Evolutionary conservation across 2,113 vertebrate genomes (phyloP), one percentile per base, ranked within the genome.

Genomic region (Catharus fuscescens): DNA sequence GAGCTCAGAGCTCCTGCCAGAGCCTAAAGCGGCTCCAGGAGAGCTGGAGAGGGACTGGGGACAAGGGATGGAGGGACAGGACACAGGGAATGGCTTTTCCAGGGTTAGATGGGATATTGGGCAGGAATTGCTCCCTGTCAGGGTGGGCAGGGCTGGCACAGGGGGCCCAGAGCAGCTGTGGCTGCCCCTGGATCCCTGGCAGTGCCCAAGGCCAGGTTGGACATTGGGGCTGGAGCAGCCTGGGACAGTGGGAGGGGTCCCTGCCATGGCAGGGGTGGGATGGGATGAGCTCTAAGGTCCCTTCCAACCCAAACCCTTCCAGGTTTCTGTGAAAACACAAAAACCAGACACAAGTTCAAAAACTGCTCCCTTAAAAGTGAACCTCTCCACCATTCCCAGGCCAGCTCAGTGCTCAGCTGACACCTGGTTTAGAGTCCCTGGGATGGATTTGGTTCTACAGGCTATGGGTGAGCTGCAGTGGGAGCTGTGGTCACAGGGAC

Each of bases 401-500:
- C 12, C 2, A 2, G 18, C 14, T 13, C 18, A 18, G 34, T 45
- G 73, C 57, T 40, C 6, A 5, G 78, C 18, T 29, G 31, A 19
- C 0, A 2, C 4, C 10, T 4, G 18, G 20, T 23, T 50, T 8
- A 11, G 14, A 32, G 36, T 28, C 60, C 8, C 23, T 21, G 45
- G 74, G 19, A 13, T 4, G 5, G 83, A 10, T 34, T 11, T 5
- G 50, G 28, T 17, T 14, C 64, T 44, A 13, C 36, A n/a, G 45
- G 47, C 9, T 4, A 3, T 2, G 23, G 25, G 5, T 11, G 19
- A 28, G 60, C 83, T 69, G 24, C 34, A 0, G 1, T 42, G 28
- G 52, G 12, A 42, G 18, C 50, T 8, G 26, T 1, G 2, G 7
- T 34, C 36, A 21, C 0, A 0, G 10, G 54, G 7, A 12, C 12